Evolutionary conservation across 2,888 invertebrate species (phyloP).

Genomic region (Eulithis testata): DNA sequence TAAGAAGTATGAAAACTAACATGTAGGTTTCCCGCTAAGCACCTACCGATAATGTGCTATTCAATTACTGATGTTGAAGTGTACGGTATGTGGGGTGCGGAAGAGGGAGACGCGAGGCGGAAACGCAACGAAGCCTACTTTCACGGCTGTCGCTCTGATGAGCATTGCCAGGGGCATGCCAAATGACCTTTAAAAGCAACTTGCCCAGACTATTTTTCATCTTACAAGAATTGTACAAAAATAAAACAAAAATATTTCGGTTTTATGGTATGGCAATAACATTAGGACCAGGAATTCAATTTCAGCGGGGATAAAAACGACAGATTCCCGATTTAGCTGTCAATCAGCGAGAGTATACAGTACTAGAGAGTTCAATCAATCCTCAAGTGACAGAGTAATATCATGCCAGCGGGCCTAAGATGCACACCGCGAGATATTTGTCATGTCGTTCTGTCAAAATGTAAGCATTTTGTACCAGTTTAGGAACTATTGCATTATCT

Average conservation of each 20-base stretch:
- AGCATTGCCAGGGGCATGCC: constrained; percentile 50
- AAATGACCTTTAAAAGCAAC: constrained; percentile 39
- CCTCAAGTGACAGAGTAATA: constrained; percentile 30
- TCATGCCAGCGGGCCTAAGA: too few species aligned
- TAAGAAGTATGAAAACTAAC: background rate
- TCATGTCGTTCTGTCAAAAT: too few species aligned
- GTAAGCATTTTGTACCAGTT: too few species aligned
- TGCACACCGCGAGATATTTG: too few species aligned
- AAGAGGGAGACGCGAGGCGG: constrained; percentile 57
- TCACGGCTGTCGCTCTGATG: constrained; percentile 65
- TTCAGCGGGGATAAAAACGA: constrained; percentile 21
- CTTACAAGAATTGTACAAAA: constrained; percentile 7
- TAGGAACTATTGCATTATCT: too few species aligned
- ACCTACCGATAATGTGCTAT: constrained; percentile 29
- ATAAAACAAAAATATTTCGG: background rate
- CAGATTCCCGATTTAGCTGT: constrained; percentile 28
- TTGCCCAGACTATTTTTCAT: constrained; percentile 16
- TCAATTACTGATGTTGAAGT: constrained; percentile 35
- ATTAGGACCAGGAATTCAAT: constrained; percentile 22
- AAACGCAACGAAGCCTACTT: constrained; percentile 67
- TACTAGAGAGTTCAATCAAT: constrained; percentile 29
- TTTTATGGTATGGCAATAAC: background rate
- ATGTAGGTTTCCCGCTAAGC: constrained; percentile 13
- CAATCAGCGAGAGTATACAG: constrained; percentile 25
- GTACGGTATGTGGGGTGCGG: constrained; percentile 50